Percentiles rank a stretch among this genome's conserved stretches.
Evolutionary conservation across 2,888 invertebrate species (phyloP).

Genomic region (Thereva unica): DNA sequence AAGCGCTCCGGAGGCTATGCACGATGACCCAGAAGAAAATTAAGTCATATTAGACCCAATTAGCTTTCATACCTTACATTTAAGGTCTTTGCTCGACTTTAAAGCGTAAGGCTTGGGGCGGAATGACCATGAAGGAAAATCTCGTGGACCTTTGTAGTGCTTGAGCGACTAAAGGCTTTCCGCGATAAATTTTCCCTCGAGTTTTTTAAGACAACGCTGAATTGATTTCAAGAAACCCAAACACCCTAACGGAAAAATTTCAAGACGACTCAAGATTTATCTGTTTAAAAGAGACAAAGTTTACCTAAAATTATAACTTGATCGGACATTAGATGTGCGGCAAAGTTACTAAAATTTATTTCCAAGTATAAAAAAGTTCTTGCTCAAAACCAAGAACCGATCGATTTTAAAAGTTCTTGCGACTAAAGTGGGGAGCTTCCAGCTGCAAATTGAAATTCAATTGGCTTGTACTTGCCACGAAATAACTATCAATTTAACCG

Average conservation of each 20-base stretch:
- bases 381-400: background rate
- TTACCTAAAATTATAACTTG: constrained; percentile 13
- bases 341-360: constrained; percentile 11
- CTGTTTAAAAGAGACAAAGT: background rate
- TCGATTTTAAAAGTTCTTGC: constrained; percentile 7
- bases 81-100: background rate
- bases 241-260: constrained; percentile 4
- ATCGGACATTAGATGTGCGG: constrained; percentile 8
- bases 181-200: background rate
- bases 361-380: background rate
- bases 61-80: constrained; percentile 21
- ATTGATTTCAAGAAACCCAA: background rate
- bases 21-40: constrained; percentile 27
- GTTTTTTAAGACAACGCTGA: background rate
- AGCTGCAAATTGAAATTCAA: constrained; percentile 14
- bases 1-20: background rate
- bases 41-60: constrained; percentile 31
- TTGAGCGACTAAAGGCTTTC: background rate
- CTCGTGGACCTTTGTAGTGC: background rate
- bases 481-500: constrained; percentile 17
- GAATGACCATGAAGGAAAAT: constrained; percentile 8
- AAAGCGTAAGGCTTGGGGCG: background rate
- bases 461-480: constrained; percentile 11
- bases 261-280: constrained; percentile 6
- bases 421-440: background rate